These are phyloP conservation scores for Siderastrea radians DNA, from an alignment of 92 coral and sea anemone genomes.

Conservation along the genomic window DNA sequence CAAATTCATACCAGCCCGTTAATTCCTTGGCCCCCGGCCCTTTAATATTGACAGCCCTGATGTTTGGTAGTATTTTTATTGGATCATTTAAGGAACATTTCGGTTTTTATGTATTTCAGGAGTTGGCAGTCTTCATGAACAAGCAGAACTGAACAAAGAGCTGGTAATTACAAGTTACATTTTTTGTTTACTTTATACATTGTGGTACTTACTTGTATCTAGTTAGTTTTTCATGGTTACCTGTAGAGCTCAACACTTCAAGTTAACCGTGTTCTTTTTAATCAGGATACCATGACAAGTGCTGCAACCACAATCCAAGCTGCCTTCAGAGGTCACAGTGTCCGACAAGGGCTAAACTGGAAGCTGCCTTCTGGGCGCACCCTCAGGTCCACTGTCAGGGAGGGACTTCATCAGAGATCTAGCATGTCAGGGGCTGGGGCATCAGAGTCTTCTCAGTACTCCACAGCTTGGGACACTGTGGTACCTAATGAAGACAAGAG, in stretches of 20 bases:
- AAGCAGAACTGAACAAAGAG: slow-evolving; percentile 90
- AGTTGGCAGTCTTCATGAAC: slow-evolving; percentile 87
- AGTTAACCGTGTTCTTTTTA: background rate
- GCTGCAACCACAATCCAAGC: slow-evolving; percentile 99
- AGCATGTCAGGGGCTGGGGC: slow-evolving; percentile 34
- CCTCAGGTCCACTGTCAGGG: slow-evolving; percentile 80
- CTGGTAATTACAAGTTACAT: slow-evolving; percentile 67
- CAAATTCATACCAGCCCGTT: too few relatives aligned
- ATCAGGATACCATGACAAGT: slow-evolving; percentile 73
- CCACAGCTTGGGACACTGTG: slow-evolving; percentile 66
- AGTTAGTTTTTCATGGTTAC: too few relatives aligned
- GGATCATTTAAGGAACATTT: too few relatives aligned
- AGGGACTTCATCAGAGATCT: slow-evolving; percentile 72
- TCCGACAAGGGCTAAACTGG: slow-evolving; percentile 93
- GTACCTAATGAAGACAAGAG: slow-evolving; percentile 63
- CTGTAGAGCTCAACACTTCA: background rate
- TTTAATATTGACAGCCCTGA: too few relatives aligned
- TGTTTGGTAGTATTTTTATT: too few relatives aligned
- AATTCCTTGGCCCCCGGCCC: too few relatives aligned
- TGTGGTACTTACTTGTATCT: background rate
- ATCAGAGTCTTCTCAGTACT: slow-evolving; percentile 56
- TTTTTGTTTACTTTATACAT: background rate
- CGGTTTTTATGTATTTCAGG: slow-evolving; percentile 59
- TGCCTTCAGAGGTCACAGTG: slow-evolving; percentile 94
- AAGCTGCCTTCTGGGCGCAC: slow-evolving; percentile 92